Conservation (phyloP, 1,140 invertebrate species). For the Drosophila athabasca region DNA sequence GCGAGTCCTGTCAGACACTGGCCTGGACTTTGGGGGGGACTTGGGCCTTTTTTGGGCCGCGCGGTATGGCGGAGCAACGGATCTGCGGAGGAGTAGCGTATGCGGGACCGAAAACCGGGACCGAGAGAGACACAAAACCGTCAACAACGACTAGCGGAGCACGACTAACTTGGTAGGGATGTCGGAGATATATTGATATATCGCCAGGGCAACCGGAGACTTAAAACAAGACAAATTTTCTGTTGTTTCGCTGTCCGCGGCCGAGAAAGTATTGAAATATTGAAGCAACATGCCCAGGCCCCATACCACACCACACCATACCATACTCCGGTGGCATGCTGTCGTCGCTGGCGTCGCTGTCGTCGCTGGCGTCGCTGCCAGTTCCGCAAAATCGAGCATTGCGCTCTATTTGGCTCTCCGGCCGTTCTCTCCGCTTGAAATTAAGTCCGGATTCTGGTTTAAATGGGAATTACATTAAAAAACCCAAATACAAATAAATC, state of each 20-base stretch:
- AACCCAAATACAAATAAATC: no score
- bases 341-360: conserved; percentile 9
- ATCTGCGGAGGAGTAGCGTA: conserved; percentile 12
- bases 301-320: no score
- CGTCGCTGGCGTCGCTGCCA: conserved; percentile 2
- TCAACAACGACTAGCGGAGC: conserved; percentile 70
- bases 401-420: no score
- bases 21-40: neutral
- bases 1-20: neutral
- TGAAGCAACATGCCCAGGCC: no score
- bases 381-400: no score
- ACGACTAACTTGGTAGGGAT: conserved; percentile 74
- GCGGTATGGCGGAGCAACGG: conserved; percentile 14
- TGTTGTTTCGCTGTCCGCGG: no score
- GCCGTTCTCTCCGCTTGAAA: no score
- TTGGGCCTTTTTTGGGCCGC: neutral
- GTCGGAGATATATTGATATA: conserved; percentile 9
- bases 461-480: no score
- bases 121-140: conserved; percentile 57
- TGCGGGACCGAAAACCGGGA: conserved; percentile 13
- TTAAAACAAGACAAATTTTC: no score
- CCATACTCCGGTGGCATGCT: conserved; percentile 7
- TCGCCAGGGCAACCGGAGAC: no score
- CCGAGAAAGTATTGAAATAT: no score
- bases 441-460: no score